phyloP scores from a whole-genome alignment of 2,797 vertebrate genomes.

The Acanthurus lineatus region DNA sequence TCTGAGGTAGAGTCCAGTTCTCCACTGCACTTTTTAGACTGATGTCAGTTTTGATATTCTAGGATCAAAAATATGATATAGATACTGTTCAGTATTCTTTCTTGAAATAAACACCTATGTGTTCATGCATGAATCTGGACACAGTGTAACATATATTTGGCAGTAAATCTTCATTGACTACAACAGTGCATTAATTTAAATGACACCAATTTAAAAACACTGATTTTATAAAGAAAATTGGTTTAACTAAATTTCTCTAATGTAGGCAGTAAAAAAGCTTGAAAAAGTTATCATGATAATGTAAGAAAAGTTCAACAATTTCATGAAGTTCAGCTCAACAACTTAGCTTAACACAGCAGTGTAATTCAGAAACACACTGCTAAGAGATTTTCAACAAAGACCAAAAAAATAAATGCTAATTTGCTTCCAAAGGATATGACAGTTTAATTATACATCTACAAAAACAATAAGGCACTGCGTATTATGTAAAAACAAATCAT shows the following conservation, averaged over 20 bases:
- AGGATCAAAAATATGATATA: no score
- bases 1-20: background rate
- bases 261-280: background rate
- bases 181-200: background rate
- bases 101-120: no score
- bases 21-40: no score
- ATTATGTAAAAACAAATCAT: background rate
- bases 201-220: background rate
- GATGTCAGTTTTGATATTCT: no score
- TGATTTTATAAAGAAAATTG: background rate
- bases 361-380: constrained; percentile 1
- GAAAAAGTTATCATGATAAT: background rate
- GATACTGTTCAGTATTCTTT: no score
- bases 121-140: no score
- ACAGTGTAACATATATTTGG: background rate
- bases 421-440: background rate
- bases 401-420: background rate
- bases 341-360: background rate
- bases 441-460: background rate
- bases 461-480: background rate
- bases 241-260: background rate
- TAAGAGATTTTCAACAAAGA: background rate
- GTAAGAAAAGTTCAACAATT: background rate
- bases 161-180: background rate
- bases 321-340: background rate